Conservation (phyloP, 2,113 vertebrate species). For the Egretta garzetta region DNA sequence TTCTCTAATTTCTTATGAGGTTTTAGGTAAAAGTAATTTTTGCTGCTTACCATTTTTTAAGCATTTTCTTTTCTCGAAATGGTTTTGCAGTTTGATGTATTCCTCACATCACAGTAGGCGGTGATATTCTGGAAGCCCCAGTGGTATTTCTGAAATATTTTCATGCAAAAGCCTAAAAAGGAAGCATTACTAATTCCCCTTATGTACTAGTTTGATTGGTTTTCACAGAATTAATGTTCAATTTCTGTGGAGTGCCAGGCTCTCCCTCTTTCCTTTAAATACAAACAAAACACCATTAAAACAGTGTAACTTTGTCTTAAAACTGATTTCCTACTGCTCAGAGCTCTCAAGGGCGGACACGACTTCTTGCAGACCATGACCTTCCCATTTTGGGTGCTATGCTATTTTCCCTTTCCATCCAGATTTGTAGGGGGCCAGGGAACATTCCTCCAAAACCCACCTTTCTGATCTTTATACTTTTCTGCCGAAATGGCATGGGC, state of each 20-base stretch:
- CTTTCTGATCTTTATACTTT: background rate
- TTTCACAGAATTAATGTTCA: background rate
- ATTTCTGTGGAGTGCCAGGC: background rate
- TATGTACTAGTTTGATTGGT: background rate
- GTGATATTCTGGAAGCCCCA: background rate
- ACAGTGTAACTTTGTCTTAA: background rate
- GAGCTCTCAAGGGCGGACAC: background rate
- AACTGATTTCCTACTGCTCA: rapidly evolving
- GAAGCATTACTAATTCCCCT: background rate
- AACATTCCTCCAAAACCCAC: background rate
- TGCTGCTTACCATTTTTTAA: background rate
- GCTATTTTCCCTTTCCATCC: background rate
- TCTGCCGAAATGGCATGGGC: background rate
- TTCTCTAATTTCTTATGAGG: background rate
- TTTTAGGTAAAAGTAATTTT: background rate
- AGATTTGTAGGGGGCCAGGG: background rate
- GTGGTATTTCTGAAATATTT: background rate
- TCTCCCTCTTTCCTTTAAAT: background rate
- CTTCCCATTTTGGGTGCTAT: rapidly evolving
- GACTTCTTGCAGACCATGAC: background rate
- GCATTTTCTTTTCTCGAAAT: background rate
- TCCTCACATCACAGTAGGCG: background rate
- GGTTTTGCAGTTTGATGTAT: background rate
- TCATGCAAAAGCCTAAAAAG: background rate
- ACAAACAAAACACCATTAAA: background rate